Evolutionary conservation across 30 jellyfish, hydroid and myxozoan species (phyloP), one percentile per base, ranked within the genome.

Genomic region (Chrysaora quinquecirrha): DNA sequence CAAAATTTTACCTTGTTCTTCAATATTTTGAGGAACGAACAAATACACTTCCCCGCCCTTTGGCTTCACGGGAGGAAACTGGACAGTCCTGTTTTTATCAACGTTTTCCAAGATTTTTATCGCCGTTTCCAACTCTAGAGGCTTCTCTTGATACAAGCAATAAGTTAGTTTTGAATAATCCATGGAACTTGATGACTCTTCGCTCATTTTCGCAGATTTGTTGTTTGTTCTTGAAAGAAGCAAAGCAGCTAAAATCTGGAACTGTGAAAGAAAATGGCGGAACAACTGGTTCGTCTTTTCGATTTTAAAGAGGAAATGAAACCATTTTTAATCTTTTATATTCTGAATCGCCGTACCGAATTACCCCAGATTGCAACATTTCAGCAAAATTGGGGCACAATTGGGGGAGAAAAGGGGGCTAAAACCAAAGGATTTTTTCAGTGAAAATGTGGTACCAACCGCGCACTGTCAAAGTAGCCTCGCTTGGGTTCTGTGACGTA

Each of bases 1-100:
- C n/a, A n/a, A n/a, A n/a, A n/a, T n/a, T n/a, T n/a, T 38, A 90
- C 97, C 97, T 84, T 90, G 97, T 65, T 90, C 97, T 35, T 90
- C 93, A 0, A 47, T 48, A 38, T 74, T 35, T 30, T 71, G 87
- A 0, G 97, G 96, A 66, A 90, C 61, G 63, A 76, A 90, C 25
- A 90, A 38, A 62, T 83, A 90, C 1, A 90, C 94, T 67, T 90
- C 97, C 63, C 96, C 94, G 18, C 97, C 97, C 64, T 90, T 84
- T 24, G 97, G 97, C 70, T 90, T 90, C 46, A 82, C 93, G 10
- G 97, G 96, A 10, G 97, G 97, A 34, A 49, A 80, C 35, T 82
- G 75, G 46, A 90, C 88, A 19, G 89, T 31, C 46, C 78, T 75
- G 87, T 90, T 73, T 14, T 76, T 73, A 14, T 84, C 97, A 25